Evolutionary conservation across 2,797 vertebrate genomes (phyloP).

Genomic region (Pseudocheirus occidentalis): DNA sequence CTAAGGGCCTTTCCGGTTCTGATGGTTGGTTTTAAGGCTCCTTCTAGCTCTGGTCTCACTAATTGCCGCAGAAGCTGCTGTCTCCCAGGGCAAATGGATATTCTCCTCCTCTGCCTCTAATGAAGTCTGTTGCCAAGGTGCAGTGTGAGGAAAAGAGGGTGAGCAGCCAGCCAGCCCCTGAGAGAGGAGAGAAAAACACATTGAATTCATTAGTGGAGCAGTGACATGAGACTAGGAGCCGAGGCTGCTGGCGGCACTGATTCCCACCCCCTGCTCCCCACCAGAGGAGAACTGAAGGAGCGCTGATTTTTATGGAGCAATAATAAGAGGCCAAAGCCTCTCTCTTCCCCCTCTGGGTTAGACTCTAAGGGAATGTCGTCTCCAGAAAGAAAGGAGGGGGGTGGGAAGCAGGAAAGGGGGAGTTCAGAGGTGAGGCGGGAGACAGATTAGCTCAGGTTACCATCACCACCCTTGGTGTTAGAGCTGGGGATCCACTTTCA

Average conservation of each 20-base stretch:
- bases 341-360: constrained; percentile 70
- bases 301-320: constrained; percentile 17
- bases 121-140: constrained; percentile 11
- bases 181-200: constrained; percentile 83
- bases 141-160: neutral
- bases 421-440: neutral
- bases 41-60: neutral
- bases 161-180: constrained; percentile 80
- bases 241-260: constrained; percentile 86
- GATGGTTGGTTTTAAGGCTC: neutral
- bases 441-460: constrained; percentile 4
- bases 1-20: neutral
- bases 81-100: neutral
- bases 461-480: neutral
- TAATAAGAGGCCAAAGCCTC: constrained; percentile 72
- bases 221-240: constrained; percentile 84
- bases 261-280: constrained; percentile 8
- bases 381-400: neutral
- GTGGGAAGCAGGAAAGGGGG: neutral
- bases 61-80: neutral
- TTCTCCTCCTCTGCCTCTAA: neutral
- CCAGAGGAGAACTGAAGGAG: neutral
- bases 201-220: constrained; percentile 86
- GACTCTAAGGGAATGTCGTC: neutral
- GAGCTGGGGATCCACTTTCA: neutral